phyloP scores from a whole-genome alignment of 35 echinoderm and acorn worm species.

The Ophiothrix spiculata region DNA sequence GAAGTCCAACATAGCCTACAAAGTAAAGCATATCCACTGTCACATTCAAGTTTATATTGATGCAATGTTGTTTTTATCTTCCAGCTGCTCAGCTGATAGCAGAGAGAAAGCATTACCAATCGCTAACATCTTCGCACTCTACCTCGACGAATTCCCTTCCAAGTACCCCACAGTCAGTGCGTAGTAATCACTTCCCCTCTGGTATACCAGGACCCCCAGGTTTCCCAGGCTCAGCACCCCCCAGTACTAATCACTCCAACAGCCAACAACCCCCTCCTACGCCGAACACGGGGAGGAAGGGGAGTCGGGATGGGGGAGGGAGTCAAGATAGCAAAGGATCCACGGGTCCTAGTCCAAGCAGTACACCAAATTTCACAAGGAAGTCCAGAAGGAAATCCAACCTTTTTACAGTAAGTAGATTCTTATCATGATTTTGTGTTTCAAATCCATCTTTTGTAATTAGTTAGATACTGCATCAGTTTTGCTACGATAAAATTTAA shows the following conservation, averaged over 20 bases:
- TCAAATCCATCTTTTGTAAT: too few species aligned
- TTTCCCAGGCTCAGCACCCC: slow-evolving; percentile 34
- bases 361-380: slow-evolving; percentile 93
- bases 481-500: too few species aligned
- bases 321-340: slow-evolving; percentile 49
- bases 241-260: slow-evolving; percentile 89
- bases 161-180: slow-evolving; percentile 90
- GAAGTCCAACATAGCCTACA: too few species aligned
- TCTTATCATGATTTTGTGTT: too few species aligned
- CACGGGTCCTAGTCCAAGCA: slow-evolving; percentile 84
- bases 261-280: slow-evolving; percentile 71
- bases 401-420: slow-evolving; percentile 87
- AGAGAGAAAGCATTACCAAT: slow-evolving; percentile 79
- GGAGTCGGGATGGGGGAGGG: slow-evolving; percentile 47
- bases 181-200: slow-evolving; percentile 77
- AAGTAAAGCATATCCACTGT: too few species aligned
- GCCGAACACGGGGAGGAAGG: slow-evolving; percentile 36
- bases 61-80: slow-evolving; percentile 15
- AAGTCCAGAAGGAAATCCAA: slow-evolving; percentile 93
- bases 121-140: slow-evolving; percentile 72
- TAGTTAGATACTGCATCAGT: too few species aligned
- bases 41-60: neutral
- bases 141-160: slow-evolving; percentile 88
- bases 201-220: slow-evolving; percentile 46
- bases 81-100: slow-evolving; percentile 91